Evolutionary conservation across 2,113 vertebrate genomes (phyloP).

Genomic region (Furnarius figulus): DNA sequence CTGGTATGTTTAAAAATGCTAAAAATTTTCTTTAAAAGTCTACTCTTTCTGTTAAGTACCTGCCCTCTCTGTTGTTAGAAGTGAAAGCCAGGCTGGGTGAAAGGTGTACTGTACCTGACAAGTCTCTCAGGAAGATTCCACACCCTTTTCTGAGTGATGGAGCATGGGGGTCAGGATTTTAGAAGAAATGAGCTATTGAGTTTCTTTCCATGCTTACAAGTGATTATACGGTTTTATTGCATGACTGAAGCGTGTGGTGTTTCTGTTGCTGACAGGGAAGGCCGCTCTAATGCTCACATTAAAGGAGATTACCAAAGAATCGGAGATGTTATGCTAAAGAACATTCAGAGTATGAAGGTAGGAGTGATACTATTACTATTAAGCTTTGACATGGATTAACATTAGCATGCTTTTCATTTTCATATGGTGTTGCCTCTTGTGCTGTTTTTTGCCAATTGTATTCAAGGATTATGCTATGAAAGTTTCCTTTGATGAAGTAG

Average conservation of each 20-base stretch:
- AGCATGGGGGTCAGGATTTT: neutral
- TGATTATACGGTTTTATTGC: neutral
- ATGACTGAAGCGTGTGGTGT: constrained; percentile 27
- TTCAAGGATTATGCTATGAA: neutral
- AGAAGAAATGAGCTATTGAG: neutral
- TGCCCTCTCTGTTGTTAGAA: neutral
- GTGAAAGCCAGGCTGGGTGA: neutral
- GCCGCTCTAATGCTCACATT: constrained; percentile 91
- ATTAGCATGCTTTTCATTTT: neutral
- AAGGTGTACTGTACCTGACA: neutral
- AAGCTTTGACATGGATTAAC: neutral
- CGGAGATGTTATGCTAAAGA: constrained; percentile 94
- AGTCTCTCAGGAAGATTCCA: neutral
- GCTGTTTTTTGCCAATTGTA: neutral
- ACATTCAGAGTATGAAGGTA: constrained; percentile 92
- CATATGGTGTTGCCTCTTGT: neutral
- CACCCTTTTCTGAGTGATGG: accelerated
- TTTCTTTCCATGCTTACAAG: neutral
- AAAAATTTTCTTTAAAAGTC: neutral
- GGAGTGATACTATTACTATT: constrained; percentile 16
- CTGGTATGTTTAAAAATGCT: neutral
- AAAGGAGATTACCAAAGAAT: constrained; percentile 95
- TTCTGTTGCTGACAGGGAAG: constrained; percentile 84
- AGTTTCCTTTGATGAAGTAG: neutral
- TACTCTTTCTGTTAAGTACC: neutral